A percentile compares a stretch with the other conserved stretches of the same genome.
phyloP scores from a whole-genome alignment of 2,797 vertebrate genomes.

The Simalia tracyae region DNA sequence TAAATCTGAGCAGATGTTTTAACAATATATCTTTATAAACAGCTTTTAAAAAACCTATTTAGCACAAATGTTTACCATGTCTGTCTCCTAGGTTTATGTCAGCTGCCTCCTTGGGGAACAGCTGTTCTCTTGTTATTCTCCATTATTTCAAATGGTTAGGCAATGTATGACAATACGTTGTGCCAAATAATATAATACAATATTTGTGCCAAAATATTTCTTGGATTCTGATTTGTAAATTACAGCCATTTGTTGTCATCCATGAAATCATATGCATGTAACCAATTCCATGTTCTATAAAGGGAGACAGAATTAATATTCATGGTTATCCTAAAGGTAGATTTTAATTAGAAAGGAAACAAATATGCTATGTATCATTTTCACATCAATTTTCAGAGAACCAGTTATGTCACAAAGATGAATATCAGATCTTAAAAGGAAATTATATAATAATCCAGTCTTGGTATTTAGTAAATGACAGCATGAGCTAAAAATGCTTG shows the following conservation, averaged over 20 bases:
- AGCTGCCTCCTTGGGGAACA: slow-evolving; percentile 67
- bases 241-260: background rate
- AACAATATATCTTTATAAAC: slow-evolving; percentile 59
- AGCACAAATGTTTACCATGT: slow-evolving; percentile 55
- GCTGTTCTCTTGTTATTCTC: slow-evolving; percentile 63
- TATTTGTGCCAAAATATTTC: background rate
- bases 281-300: background rate
- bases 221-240: slow-evolving; percentile 6
- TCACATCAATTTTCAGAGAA: background rate
- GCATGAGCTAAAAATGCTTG: background rate
- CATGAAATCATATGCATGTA: slow-evolving; percentile 4
- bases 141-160: background rate
- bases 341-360: background rate
- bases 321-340: background rate
- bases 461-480: background rate
- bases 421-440: background rate
- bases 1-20: slow-evolving; percentile 72
- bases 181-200: slow-evolving; percentile 31
- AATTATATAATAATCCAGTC: background rate
- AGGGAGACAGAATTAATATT: background rate
- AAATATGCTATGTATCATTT: background rate
- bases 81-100: slow-evolving; percentile 72
- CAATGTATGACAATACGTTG: background rate
- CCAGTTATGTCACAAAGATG: background rate
- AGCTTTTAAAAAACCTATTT: slow-evolving; percentile 54